Percentiles rank a stretch among this genome's conserved stretches.
These are phyloP conservation scores for Cecropterus lyciades DNA, from an alignment of 1,140 invertebrate species.

Conservation along the genomic window DNA sequence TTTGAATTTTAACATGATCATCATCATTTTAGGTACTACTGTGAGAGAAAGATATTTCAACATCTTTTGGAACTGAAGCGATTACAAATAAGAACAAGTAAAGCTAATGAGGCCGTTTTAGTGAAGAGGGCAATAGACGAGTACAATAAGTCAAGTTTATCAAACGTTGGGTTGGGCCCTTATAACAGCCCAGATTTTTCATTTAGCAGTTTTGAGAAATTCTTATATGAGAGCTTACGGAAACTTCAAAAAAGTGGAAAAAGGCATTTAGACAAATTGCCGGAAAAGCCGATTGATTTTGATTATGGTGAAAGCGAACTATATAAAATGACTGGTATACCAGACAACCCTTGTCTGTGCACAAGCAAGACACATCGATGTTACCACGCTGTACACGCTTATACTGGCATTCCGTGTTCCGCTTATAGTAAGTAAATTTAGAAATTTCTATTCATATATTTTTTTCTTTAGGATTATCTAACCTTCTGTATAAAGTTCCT, in stretches of 20 bases:
- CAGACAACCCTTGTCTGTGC: constrained; percentile 88
- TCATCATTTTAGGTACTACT: constrained; percentile 89
- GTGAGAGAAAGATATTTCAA: constrained; percentile 97
- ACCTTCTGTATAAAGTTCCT: constrained; percentile 84
- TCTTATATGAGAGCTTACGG: constrained; percentile 94
- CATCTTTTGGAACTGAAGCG: constrained; percentile 96
- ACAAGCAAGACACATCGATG: constrained; percentile 94
- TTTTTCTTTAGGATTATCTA: background rate
- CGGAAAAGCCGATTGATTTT: constrained; percentile 82
- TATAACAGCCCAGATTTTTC: constrained; percentile 90
- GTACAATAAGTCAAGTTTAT: constrained; percentile 91
- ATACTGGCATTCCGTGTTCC: constrained; percentile 94
- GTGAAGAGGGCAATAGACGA: constrained; percentile 94
- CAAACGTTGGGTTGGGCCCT: constrained; percentile 87
- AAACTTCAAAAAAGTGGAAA: constrained; percentile 89
- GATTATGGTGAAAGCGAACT: constrained; percentile 79
- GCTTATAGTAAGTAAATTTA: constrained; percentile 89
- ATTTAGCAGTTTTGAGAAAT: constrained; percentile 95
- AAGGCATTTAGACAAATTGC: constrained; percentile 86
- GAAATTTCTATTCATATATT: constrained; percentile 8
- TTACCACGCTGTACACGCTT: constrained; percentile 95
- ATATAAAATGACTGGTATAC: constrained; percentile 79
- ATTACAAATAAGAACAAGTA: constrained; percentile 95
- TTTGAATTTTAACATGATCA: constrained; percentile 15
- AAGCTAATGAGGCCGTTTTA: constrained; percentile 94